Percentiles rank a stretch among this genome's conserved stretches.
phyloP scores from a whole-genome alignment of 2,113 vertebrate species.

The Microcebus jonahi region DNA sequence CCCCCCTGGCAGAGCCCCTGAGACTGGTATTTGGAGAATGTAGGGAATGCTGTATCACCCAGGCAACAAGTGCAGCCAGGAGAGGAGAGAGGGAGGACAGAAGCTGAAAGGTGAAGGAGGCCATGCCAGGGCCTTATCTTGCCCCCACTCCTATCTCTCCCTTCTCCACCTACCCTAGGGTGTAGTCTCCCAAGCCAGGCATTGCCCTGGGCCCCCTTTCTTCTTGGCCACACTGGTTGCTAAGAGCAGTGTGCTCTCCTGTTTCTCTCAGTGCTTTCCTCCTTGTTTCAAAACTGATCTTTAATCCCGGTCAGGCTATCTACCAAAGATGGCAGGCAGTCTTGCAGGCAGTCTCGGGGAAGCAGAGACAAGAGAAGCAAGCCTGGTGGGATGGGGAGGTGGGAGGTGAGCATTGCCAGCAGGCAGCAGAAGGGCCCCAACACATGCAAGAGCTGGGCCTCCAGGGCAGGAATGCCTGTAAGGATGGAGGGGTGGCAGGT shows the following conservation, averaged over 20 bases:
- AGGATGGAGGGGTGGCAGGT: neutral
- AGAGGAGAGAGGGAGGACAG: conserved; percentile 23
- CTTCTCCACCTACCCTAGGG: neutral
- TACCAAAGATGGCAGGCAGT: neutral
- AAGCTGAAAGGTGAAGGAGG: neutral
- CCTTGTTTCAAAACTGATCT: conserved; percentile 26
- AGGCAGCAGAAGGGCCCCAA: neutral
- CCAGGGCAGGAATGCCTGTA: neutral
- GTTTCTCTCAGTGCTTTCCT: neutral
- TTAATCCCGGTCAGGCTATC: conserved; percentile 34
- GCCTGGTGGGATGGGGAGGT: no score
- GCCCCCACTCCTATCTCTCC: neutral
- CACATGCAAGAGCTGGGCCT: neutral
- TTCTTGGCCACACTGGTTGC: neutral
- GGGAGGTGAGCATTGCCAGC: neutral
- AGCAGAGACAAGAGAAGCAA: neutral
- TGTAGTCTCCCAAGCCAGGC: neutral
- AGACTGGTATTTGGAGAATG: conserved; percentile 77
- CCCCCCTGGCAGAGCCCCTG: conserved; percentile 57
- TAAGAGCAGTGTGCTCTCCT: neutral
- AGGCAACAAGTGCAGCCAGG: conserved; percentile 68
- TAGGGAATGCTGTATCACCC: conserved; percentile 69
- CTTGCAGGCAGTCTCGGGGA: neutral
- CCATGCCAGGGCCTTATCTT: conserved; percentile 4
- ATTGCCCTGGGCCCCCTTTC: neutral